Base-by-base conservation (phyloP, 1,140 invertebrate species). In the Plodia interpunctella region DNA sequence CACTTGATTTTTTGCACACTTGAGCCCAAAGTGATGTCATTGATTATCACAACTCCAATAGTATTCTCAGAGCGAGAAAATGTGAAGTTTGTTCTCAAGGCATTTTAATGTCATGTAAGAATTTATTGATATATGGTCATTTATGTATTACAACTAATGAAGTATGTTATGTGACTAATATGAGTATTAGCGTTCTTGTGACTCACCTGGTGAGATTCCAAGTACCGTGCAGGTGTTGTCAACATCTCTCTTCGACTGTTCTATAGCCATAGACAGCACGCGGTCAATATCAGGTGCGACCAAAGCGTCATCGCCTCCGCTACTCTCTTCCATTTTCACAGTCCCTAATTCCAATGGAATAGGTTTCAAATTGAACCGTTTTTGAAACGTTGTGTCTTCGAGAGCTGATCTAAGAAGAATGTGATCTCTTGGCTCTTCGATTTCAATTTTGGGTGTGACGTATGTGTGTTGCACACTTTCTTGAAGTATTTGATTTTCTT, bases 171-270 rank as follows among this genome's bases (percentile, higher is more conserved):
- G 38, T 62, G 49, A 63, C 28, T 52, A 63, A 60, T 53, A 38
- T 17, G 6, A 21, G 52, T 51, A 53, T 53, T n/a, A 25, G 13
- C 11, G 13, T 11, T 25, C 51, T 44, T 44, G 25, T 75, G 74
- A 84, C 93, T 94, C 88, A 97, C 96, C 96, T 87, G 94, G 93
- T 78, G 96, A 95, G 83, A 97, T 97, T 74, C 94, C 95, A 65
- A 97, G 92, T 57, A 95, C 92, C 3, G 93, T 93, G 79, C 96
- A 97, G 1, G 95, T 96, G 72, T 94, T 94, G 68, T 95, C 94
- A 30, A 97, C 95, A 78, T 97, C 96, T 70, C 94, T 94, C 62
- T 95, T 94, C 59, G 96, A 93, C 76, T 97, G 95, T 71, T 97
- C 95, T 67, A 97, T 95, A 5, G 96, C 96, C 76, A 97, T 90